A percentile compares a stretch with the other conserved stretches of the same genome.
Conservation (phyloP, 2,888 invertebrate species). For the Drosophila robusta region DNA sequence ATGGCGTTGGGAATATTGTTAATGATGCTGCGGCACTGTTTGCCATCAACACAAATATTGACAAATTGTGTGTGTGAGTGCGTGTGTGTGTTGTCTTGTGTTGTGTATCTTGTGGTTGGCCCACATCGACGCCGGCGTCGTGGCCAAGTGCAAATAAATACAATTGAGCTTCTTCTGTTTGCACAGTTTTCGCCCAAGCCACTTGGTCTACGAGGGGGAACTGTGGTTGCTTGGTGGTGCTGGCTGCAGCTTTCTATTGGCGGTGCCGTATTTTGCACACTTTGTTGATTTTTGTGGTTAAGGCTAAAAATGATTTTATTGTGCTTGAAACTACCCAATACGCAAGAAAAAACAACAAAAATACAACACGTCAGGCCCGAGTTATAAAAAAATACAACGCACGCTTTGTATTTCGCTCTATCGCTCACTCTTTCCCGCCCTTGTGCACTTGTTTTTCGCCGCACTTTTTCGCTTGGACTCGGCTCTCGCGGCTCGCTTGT, state of each 20-base stretch:
- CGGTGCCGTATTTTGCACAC: slow-evolving; percentile 53
- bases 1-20: slow-evolving; percentile 7
- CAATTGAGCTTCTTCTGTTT: slow-evolving; percentile 49
- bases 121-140: slow-evolving; percentile 44
- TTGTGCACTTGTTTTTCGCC: slow-evolving; percentile 34
- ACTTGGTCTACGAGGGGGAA: background rate
- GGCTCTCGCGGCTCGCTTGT: slow-evolving; percentile 29
- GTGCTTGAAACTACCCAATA: slow-evolving; percentile 57
- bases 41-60: slow-evolving; percentile 46
- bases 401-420: slow-evolving; percentile 21
- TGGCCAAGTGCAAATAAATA: slow-evolving; percentile 48
- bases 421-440: slow-evolving; percentile 5
- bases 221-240: background rate
- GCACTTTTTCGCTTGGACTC: slow-evolving; percentile 15
- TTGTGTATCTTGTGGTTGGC: slow-evolving; percentile 41
- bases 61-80: slow-evolving; percentile 28
- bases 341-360: slow-evolving; percentile 1
- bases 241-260: slow-evolving; percentile 55
- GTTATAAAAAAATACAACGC: slow-evolving; percentile 20
- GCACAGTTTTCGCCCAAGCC: slow-evolving; percentile 32
- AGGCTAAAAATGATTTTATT: slow-evolving; percentile 48
- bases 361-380: slow-evolving; percentile 13
- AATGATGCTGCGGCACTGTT: slow-evolving; percentile 40
- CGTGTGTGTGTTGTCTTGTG: slow-evolving; percentile 14
- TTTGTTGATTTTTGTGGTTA: slow-evolving; percentile 73